These are phyloP conservation scores for Cirrhinus molitorella DNA, from an alignment of 2,797 vertebrate species.

Conservation along the genomic window DNA sequence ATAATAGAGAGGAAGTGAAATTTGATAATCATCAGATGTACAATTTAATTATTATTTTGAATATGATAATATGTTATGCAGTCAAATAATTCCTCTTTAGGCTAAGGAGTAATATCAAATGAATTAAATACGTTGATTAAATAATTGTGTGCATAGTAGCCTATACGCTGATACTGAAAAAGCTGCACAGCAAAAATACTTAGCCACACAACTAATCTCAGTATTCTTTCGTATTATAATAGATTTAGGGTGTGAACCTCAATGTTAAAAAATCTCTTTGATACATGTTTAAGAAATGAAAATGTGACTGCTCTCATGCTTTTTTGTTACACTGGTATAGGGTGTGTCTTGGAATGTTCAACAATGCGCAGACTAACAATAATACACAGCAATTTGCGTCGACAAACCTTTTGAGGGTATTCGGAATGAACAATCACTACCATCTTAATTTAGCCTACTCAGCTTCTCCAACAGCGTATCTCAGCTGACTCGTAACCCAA, in stretches of 20 bases:
- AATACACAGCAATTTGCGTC: not conserved
- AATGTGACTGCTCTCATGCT: not conserved
- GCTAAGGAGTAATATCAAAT: not conserved
- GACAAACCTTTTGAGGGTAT: not conserved
- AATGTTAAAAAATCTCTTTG: not conserved
- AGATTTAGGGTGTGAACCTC: slow-evolving; percentile 8
- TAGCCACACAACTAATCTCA: not conserved
- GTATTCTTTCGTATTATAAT: not conserved
- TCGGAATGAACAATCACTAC: not conserved
- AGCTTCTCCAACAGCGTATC: not conserved
- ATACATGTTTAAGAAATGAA: not conserved
- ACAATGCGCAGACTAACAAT: not conserved
- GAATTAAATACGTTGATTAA: not conserved
- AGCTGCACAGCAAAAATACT: not conserved
- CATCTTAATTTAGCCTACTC: not conserved
- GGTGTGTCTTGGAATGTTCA: slow-evolving; percentile 33
- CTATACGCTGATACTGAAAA: not conserved
- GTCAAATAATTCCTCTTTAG: not conserved
- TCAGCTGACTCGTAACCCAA: not conserved
- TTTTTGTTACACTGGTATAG: not conserved
- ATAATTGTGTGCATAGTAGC: not conserved
- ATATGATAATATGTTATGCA: not conserved
- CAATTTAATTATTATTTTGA: not conserved
- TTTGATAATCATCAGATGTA: too few relatives aligned
- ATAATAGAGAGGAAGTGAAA: not conserved